phyloP scores from a whole-genome alignment of 2,113 vertebrate species.

The Ophiodon elongatus region DNA sequence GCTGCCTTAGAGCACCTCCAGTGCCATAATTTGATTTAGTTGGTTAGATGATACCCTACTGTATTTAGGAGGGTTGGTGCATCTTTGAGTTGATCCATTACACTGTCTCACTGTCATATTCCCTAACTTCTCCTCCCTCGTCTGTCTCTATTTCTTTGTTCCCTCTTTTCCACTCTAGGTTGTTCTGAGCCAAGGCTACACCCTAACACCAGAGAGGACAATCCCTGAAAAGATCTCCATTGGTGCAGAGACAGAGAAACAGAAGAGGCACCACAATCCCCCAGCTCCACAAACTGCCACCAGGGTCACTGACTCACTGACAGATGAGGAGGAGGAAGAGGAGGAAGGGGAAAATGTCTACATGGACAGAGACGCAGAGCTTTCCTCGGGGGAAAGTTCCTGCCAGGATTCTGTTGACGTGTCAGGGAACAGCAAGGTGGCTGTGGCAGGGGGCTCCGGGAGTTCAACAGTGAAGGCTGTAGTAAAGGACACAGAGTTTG shows the following conservation, averaged over 20 bases:
- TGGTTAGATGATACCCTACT: neutral
- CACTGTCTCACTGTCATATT: neutral
- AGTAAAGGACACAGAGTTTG: neutral
- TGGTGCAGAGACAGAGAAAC: neutral
- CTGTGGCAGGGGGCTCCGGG: neutral
- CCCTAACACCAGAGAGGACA: constrained; percentile 27
- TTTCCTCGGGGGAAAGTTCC: constrained; percentile 30
- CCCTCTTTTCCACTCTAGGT: constrained; percentile 25
- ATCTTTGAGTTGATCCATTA: neutral
- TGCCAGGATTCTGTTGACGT: neutral
- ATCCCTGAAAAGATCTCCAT: constrained; percentile 37
- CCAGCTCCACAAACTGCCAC: neutral
- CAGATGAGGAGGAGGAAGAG: constrained; percentile 22
- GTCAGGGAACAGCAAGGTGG: too few species aligned
- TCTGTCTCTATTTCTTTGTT: neutral
- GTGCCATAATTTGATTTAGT: neutral
- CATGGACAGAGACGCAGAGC: constrained; percentile 20
- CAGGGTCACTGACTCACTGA: neutral
- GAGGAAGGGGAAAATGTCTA: constrained; percentile 37
- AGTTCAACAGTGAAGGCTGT: neutral
- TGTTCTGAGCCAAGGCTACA: neutral
- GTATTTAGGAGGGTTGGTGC: neutral
- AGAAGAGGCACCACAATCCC: neutral
- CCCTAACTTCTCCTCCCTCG: neutral
- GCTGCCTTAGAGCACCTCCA: too few species aligned